Conservation (phyloP, 2,113 vertebrate genomes). For the Crotalus tigris region DNA sequence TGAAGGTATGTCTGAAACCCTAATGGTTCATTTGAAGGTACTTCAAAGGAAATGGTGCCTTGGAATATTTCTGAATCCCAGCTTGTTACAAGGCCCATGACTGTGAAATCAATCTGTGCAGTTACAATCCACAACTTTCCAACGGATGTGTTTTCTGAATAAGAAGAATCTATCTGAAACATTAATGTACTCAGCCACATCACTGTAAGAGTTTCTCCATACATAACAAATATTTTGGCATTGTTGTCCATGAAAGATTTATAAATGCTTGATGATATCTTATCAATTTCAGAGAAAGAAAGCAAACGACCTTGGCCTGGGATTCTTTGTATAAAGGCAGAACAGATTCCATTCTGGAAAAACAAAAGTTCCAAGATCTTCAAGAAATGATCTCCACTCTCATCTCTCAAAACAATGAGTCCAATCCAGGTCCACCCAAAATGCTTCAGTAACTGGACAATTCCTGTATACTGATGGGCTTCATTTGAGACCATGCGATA, state of each 20-base stretch:
- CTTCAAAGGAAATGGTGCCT: neutral
- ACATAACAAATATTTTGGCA: neutral
- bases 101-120: neutral
- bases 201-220: neutral
- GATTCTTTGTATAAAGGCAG: neutral
- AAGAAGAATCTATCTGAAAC: rapidly evolving
- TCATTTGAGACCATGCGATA: neutral
- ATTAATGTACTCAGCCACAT: neutral
- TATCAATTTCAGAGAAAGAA: neutral
- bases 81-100: rapidly evolving
- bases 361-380: neutral
- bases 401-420: neutral
- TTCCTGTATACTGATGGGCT: neutral
- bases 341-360: neutral
- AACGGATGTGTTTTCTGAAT: rapidly evolving
- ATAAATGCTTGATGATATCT: neutral
- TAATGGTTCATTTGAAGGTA: neutral
- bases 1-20: neutral
- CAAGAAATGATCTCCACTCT: neutral
- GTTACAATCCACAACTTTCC: conserved; percentile 6
- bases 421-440: conserved; percentile 1
- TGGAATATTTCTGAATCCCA: neutral
- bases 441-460: neutral
- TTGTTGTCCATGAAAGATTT: neutral
- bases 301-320: neutral